These are phyloP conservation scores for Ferrisia virgata DNA, from an alignment of 2,888 invertebrate species.

Conservation along the genomic window DNA sequence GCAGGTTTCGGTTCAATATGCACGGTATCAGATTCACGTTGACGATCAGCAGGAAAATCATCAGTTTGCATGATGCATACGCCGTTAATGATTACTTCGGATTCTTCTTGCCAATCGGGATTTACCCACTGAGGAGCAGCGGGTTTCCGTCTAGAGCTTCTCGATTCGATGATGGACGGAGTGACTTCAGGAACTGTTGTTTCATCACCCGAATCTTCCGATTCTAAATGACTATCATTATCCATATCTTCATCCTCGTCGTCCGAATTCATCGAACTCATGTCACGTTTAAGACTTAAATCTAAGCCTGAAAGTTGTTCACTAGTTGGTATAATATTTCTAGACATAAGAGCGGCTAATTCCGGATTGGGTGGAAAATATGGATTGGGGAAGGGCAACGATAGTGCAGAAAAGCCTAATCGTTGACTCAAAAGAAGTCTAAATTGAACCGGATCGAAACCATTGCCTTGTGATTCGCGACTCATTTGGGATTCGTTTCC, in stretches of 20 bases:
- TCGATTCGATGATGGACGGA: conserved; percentile 48
- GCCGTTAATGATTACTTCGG: conserved; percentile 86
- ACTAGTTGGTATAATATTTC: conserved; percentile 57
- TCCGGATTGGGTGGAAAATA: conserved; percentile 75
- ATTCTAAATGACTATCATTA: conserved; percentile 49
- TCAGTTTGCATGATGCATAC: conserved; percentile 88
- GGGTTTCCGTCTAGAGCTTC: conserved; percentile 76
- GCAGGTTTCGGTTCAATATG: conserved; percentile 75
- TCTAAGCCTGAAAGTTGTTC: conserved; percentile 83
- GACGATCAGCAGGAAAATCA: conserved; percentile 54
- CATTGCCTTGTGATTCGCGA: conserved; percentile 58
- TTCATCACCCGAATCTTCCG: conserved; percentile 50
- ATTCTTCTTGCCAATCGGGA: conserved; percentile 81
- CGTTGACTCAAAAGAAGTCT: conserved; percentile 83
- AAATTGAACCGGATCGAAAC: conserved; percentile 90
- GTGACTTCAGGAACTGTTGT: conserved; percentile 50
- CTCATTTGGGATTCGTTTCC: conserved; percentile 47
- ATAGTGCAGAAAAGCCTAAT: conserved; percentile 57
- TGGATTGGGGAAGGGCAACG: conserved; percentile 58
- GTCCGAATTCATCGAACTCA: conserved; percentile 62
- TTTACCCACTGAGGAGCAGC: conserved; percentile 98
- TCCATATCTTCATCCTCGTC: conserved; percentile 65
- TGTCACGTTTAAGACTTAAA: conserved; percentile 73
- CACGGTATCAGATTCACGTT: conserved; percentile 63
- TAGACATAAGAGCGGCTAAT: conserved; percentile 66